Percentiles rank a stretch among this genome's conserved stretches.
These are phyloP conservation scores for Chascanopsetta lugubris DNA, from an alignment of 2,113 vertebrate genomes.

Conservation along the genomic window DNA sequence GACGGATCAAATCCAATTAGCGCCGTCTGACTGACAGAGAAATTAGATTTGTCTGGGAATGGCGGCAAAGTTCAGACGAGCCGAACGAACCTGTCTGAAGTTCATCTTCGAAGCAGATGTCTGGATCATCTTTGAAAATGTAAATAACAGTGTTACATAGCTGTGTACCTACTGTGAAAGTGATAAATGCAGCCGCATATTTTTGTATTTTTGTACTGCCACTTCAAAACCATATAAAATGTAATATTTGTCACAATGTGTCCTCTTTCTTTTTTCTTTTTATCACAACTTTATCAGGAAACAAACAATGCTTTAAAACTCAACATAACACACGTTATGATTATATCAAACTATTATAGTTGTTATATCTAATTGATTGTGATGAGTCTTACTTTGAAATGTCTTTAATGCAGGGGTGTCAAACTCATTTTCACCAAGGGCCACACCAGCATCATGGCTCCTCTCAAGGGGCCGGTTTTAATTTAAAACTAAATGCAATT, in stretches of 20 bases:
- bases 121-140: slow-evolving; percentile 46
- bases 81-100: slow-evolving; percentile 28
- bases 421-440: too few relatives aligned
- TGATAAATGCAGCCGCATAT: slow-evolving; percentile 81
- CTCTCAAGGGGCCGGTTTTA: too few relatives aligned
- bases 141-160: slow-evolving; percentile 77
- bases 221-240: slow-evolving; percentile 74
- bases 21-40: slow-evolving; percentile 27
- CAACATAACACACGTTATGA: too few relatives aligned
- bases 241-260: slow-evolving; percentile 54
- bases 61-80: slow-evolving; percentile 18
- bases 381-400: too few relatives aligned
- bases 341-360: too few relatives aligned
- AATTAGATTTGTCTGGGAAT: slow-evolving; percentile 68
- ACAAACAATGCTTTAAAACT: too few relatives aligned
- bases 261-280: slow-evolving; percentile 4
- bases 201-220: slow-evolving; percentile 88
- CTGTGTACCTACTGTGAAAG: slow-evolving; percentile 83
- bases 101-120: slow-evolving; percentile 38
- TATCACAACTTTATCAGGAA: too few relatives aligned
- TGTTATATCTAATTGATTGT: too few relatives aligned
- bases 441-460: too few relatives aligned
- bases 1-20: slow-evolving; percentile 49
- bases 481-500: too few relatives aligned
- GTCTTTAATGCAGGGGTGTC: too few relatives aligned